phyloP scores from a whole-genome alignment of 1,140 invertebrate genomes.

The Pectinophora gossypiella region DNA sequence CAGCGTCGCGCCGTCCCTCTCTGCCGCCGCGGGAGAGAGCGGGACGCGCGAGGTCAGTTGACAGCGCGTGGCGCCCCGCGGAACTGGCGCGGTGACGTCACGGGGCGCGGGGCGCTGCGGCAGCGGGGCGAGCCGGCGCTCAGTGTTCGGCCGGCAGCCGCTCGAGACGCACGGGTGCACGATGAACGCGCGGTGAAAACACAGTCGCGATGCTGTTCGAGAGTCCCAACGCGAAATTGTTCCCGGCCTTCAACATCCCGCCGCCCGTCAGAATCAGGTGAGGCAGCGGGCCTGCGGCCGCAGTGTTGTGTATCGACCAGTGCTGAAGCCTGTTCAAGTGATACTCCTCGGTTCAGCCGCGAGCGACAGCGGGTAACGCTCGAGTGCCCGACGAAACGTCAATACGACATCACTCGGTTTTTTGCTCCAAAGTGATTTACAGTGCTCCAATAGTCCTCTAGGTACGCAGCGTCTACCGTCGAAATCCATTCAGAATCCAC shows the following conservation, averaged over 20 bases:
- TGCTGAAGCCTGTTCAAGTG: background rate
- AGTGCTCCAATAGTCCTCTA: background rate
- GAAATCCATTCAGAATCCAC: background rate
- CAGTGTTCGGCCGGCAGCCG: conserved; percentile 60
- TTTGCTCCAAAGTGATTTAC: background rate
- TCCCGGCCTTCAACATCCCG: conserved; percentile 71
- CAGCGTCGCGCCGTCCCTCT: background rate
- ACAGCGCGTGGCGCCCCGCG: background rate
- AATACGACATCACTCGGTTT: background rate
- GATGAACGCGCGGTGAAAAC: conserved; percentile 62
- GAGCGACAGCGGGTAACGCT: background rate
- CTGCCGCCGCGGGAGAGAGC: background rate
- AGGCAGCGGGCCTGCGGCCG: conserved; percentile 28
- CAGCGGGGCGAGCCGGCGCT: conserved; percentile 25
- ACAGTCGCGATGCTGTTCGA: conserved; percentile 67
- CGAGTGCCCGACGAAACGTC: background rate
- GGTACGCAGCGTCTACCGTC: too few species aligned
- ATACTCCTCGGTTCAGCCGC: background rate
- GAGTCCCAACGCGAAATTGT: conserved; percentile 71
- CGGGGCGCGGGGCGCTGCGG: conserved; percentile 27
- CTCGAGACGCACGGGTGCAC: conserved; percentile 43
- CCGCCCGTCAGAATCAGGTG: conserved; percentile 70
- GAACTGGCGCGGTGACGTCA: background rate
- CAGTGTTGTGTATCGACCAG: background rate
- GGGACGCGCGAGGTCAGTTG: background rate